phyloP scores from a whole-genome alignment of 1,140 invertebrate species.

The Conopomorpha cramerella region DNA sequence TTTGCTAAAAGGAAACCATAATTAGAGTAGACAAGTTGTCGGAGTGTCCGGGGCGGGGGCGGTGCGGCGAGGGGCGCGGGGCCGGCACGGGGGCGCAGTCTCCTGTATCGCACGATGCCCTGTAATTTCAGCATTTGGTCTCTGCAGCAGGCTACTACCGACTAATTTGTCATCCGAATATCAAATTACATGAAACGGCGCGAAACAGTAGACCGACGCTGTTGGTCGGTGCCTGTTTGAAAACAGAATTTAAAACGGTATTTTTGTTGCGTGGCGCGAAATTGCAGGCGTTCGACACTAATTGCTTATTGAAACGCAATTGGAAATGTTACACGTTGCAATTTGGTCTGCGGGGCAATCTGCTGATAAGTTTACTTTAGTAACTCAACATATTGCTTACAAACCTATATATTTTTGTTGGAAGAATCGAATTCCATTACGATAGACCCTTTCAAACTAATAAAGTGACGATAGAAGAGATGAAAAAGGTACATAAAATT shows the following conservation, averaged over 20 bases:
- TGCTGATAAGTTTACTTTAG: too few species aligned
- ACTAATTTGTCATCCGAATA: constrained; percentile 57
- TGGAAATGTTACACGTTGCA: too few species aligned
- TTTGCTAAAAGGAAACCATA: constrained; percentile 26
- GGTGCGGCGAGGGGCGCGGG: constrained; percentile 3
- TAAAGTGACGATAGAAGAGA: too few species aligned
- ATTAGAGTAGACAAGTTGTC: constrained; percentile 22
- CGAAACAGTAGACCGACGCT: constrained; percentile 39
- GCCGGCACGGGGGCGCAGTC: constrained; percentile 6
- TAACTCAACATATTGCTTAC: too few species aligned
- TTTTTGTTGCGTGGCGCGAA: constrained; percentile 22
- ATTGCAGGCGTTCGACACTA: constrained; percentile 24
- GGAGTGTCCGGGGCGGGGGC: constrained; percentile 4
- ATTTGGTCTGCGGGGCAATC: too few species aligned
- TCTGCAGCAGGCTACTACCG: constrained; percentile 23
- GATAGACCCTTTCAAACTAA: too few species aligned
- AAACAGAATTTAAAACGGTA: constrained; percentile 55
- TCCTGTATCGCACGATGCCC: constrained; percentile 9
- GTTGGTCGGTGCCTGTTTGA: constrained; percentile 31
- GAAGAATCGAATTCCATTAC: too few species aligned
- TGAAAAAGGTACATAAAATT: too few species aligned
- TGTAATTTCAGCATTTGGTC: constrained; percentile 37
- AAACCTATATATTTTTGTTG: too few species aligned
- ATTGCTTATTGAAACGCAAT: constrained; percentile 36
- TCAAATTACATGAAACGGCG: constrained; percentile 54